Evolutionary conservation across 1,140 invertebrate species (phyloP).

Genomic region (Drosophila micromelanica): DNA sequence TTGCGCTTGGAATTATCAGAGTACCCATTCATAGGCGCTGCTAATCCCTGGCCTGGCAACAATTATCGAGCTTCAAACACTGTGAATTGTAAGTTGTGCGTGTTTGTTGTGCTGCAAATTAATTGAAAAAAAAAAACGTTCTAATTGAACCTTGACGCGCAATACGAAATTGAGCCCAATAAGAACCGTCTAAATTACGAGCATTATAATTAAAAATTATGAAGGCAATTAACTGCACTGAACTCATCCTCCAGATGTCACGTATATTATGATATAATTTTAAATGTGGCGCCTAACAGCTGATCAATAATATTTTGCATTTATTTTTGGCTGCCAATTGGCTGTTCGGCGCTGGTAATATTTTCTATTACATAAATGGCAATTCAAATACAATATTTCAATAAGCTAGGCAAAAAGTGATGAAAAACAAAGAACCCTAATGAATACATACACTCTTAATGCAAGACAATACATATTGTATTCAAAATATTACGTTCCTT

Average conservation of each 20-base stretch:
- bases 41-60: constrained; percentile 9
- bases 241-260: background rate
- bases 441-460: no score
- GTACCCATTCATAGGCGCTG: background rate
- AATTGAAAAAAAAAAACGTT: constrained; percentile 17
- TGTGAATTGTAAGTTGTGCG: background rate
- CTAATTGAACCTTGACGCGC: constrained; percentile 38
- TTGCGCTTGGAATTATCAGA: constrained; percentile 22
- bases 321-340: constrained; percentile 18
- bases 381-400: constrained; percentile 25
- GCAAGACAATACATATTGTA: no score
- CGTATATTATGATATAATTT: background rate
- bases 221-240: constrained; percentile 18
- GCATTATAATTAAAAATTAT: constrained; percentile 24
- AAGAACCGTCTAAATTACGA: constrained; percentile 16
- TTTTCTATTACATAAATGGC: constrained; percentile 40
- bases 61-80: constrained; percentile 14
- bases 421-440: no score
- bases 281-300: constrained; percentile 15
- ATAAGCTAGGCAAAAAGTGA: background rate
- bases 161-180: constrained; percentile 14
- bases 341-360: constrained; percentile 4
- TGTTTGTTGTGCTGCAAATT: constrained; percentile 1
- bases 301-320: constrained; percentile 16
- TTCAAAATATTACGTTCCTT: no score